Base-by-base conservation (phyloP, 2,113 vertebrate genomes). In the Burhinus oedicnemus region DNA sequence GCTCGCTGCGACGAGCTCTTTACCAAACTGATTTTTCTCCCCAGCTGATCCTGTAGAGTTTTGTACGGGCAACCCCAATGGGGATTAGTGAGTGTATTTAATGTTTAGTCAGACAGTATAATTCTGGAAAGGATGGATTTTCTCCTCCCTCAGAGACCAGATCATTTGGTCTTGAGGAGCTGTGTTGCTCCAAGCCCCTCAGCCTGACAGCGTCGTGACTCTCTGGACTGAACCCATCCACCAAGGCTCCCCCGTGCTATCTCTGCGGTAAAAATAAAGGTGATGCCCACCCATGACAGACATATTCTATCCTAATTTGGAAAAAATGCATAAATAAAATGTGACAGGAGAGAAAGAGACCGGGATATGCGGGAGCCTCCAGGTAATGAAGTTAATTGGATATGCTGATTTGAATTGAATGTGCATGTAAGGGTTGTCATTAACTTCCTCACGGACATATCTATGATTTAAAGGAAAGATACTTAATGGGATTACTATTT, bases 331-430 rank as follows among this genome's bases (percentile, higher is more conserved):
- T 79, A 57, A 87, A 94, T 92, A 79, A 96, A 90, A 96, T 81
- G 71, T 90, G 96, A 90, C 84, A 87, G 87, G 77, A 65, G 44
- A 72, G 74, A 60, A 64, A 36, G 92, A 94, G 87, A 7, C 79
- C 76, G 91, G 94, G 51, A 70, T 95, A 51, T 62, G 87, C 91
- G 71, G 83, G 85, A 87, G 83, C 94, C 96, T 96, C 40, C 88
- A 97, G 97, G 96, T 98, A 97, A 96, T 76, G 86, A 26, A 92
- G 94, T 96, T 98, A 98, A 98, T 97, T 98, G 94, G 97, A 97
- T 97, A 25, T 88, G 91, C 96, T 97, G 97, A 97, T 97, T 90
- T 95, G 97, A 97, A 85, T 78, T 93, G 92, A 94, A 95, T 90
- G 84, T 94, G 97, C 89, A 16, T 92, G 94, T 89, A 96, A 95